Evolutionary conservation across 2,113 vertebrate genomes (phyloP).

Genomic region (Phyllopteryx taeniolatus): DNA sequence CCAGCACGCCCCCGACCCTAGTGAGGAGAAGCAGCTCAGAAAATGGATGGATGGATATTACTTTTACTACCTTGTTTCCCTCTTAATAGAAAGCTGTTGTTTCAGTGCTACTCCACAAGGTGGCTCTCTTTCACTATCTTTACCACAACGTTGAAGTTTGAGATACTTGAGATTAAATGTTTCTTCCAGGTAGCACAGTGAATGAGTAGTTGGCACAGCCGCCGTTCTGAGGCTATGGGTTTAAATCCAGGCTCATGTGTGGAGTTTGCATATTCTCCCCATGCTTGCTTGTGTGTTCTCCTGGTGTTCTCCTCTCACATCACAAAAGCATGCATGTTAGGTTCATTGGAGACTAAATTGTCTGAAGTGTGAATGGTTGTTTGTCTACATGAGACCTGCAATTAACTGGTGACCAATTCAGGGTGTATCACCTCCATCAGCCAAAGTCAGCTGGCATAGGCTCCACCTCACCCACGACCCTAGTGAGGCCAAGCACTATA

Average conservation of each 20-base stretch:
- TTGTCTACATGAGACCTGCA: not conserved
- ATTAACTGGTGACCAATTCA: too few species aligned
- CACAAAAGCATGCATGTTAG: too few species aligned
- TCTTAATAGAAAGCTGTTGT: slow-evolving; percentile 4
- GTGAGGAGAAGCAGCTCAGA: too few species aligned
- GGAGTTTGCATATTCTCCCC: not conserved
- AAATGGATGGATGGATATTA: too few species aligned
- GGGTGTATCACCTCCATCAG: too few species aligned
- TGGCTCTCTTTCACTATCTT: slow-evolving; percentile 26
- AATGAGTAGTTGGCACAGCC: not conserved
- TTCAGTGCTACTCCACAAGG: slow-evolving; percentile 21
- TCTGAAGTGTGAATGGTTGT: not conserved
- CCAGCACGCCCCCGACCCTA: too few species aligned
- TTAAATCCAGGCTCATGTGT: not conserved
- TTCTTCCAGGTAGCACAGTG: not conserved
- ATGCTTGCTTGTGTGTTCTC: not conserved
- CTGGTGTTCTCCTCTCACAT: too few species aligned
- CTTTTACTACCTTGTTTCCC: not conserved
- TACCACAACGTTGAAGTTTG: not conserved
- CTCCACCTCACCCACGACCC: not conserved
- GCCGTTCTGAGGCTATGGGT: not conserved
- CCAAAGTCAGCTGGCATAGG: too few species aligned
- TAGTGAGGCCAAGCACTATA: not conserved
- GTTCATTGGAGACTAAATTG: too few species aligned
- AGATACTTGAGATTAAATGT: not conserved